phyloP scores from a whole-genome alignment of 23 tunicate species.

The Styela clava region DNA sequence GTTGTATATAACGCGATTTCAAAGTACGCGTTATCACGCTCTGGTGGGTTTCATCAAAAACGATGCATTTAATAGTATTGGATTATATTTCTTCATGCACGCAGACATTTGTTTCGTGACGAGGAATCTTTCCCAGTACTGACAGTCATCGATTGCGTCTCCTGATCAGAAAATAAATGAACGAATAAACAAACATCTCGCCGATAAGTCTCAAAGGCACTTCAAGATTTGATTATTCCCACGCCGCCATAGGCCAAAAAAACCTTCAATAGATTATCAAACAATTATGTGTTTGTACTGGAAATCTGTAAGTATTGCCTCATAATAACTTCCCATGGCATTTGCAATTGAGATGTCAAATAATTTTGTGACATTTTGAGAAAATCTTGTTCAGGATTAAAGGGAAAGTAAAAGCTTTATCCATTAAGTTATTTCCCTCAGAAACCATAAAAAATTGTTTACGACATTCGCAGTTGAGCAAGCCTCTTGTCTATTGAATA shows the following conservation, averaged over 20 bases:
- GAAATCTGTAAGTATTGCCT: background rate
- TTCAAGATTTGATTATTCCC: too few species aligned
- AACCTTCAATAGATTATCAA: too few species aligned
- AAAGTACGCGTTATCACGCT: background rate
- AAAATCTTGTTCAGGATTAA: too few species aligned
- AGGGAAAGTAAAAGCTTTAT: too few species aligned
- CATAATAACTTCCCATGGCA: background rate
- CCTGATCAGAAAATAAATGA: background rate
- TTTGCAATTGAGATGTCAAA: background rate
- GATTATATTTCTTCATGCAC: background rate
- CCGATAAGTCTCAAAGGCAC: too few species aligned
- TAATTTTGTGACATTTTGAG: background rate
- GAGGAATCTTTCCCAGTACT: background rate
- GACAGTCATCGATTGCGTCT: background rate
- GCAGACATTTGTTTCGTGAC: background rate
- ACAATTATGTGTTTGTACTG: too few species aligned
- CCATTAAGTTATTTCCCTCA: too few species aligned
- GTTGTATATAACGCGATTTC: background rate
- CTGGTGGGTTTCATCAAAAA: background rate
- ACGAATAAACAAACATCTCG: too few species aligned
- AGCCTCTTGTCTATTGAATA: background rate
- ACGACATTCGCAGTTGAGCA: background rate
- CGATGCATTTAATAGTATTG: background rate
- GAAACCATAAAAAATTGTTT: background rate
- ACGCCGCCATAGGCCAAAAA: too few species aligned